Evolutionary conservation across 1,140 invertebrate species (phyloP), one percentile per base, ranked within the genome.

Genomic region (Aphis gossypii): DNA sequence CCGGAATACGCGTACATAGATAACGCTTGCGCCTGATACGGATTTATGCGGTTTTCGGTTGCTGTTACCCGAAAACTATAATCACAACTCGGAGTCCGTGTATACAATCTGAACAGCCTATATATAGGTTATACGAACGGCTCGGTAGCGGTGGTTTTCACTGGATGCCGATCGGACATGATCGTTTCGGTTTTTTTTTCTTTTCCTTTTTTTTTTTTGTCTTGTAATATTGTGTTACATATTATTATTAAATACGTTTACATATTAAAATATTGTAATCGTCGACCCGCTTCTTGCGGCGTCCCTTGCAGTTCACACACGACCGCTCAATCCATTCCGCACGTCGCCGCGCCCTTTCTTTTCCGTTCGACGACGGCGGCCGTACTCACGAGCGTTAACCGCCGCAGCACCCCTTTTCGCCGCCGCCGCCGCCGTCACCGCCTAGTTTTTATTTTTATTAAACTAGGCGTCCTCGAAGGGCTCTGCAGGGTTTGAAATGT

Each of bases 271-370:
- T 83, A 83, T 38, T 83, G 20, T 83, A 83, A 83, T 38, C 82
- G 82, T 83, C 82, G 82, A 21, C 82, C 82, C 82, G 38, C 6
- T 20, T 38, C 35, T 41, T 9, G 35, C 35, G 35, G 6, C 35
- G 82, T 23, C 82, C 82, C 82, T 41, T 83, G 38, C 82, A 83
- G 38, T 83, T 83, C 82, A 83, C 82, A 83, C 82, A 83, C 35
- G 38, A 35, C 20, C 82, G 21, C 35, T 41, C 84, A 86, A 86
- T 86, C 84, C 84, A 38, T 86, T 86, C 84, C 82, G 20, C 82
- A 35, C 82, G 82, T 86, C 84, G 84, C 41, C 84, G 84, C 84
- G 84, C 84, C 84, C 84, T 86, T 86, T 86, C 84, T 86, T 86
- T 76, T n/a, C 23, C 84, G 84, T 86, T 86, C 25, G 84, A 46